A percentile compares a stretch with the other conserved stretches of the same genome.
These are phyloP conservation scores for Gibbula magus DNA, from an alignment of 2,888 invertebrate genomes.

Conservation along the genomic window DNA sequence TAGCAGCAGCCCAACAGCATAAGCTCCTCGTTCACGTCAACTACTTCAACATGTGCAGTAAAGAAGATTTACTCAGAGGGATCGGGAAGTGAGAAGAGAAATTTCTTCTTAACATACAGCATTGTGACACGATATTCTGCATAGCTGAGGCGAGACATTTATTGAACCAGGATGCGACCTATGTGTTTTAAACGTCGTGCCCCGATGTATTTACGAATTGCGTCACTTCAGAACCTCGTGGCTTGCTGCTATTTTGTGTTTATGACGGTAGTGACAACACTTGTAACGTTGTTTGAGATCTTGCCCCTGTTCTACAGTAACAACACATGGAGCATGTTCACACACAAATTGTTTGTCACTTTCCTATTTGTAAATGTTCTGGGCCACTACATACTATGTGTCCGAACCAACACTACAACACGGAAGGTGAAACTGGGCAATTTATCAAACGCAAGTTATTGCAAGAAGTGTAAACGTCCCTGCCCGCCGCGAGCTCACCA, in stretches of 20 bases:
- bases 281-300: constrained; percentile 38
- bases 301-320: constrained; percentile 40
- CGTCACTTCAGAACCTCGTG: constrained; percentile 24
- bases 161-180: too few relatives aligned
- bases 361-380: constrained; percentile 47
- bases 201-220: constrained; percentile 13
- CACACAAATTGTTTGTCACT: constrained; percentile 31
- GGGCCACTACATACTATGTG: constrained; percentile 45
- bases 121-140: too few relatives aligned
- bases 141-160: too few relatives aligned
- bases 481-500: constrained; percentile 49
- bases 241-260: constrained; percentile 30
- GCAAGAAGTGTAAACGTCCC: constrained; percentile 35
- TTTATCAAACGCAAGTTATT: constrained; percentile 9
- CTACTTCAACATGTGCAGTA: too few relatives aligned
- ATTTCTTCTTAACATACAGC: too few relatives aligned
- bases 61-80: too few relatives aligned
- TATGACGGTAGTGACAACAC: constrained; percentile 40
- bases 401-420: constrained; percentile 38
- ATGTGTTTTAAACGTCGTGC: background rate
- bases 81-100: too few relatives aligned
- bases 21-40: too few relatives aligned
- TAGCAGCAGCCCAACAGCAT: too few relatives aligned
- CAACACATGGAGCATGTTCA: background rate
- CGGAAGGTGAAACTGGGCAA: background rate